Evolutionary conservation across 2,113 vertebrate genomes (phyloP).

Genomic region (Chaenocephalus aceratus): DNA sequence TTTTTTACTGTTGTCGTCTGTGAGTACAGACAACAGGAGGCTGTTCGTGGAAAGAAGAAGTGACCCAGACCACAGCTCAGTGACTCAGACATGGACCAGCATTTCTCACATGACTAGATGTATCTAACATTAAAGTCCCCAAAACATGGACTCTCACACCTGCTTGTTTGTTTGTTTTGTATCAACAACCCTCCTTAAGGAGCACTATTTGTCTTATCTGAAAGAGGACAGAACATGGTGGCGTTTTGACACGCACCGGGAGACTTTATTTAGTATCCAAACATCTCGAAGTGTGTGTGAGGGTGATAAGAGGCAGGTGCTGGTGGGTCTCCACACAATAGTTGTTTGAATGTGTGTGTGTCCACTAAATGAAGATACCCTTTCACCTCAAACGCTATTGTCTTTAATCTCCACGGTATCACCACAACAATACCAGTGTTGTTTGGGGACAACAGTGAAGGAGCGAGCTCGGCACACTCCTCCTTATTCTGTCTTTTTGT

Average conservation of each 20-base stretch:
- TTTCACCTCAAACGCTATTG: slow-evolving; percentile 60
- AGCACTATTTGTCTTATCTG: slow-evolving; percentile 40
- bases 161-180: slow-evolving; percentile 46
- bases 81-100: slow-evolving; percentile 38
- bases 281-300: slow-evolving; percentile 61
- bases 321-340: slow-evolving; percentile 21
- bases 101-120: slow-evolving; percentile 11
- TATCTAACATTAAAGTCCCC: slow-evolving; percentile 31
- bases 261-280: slow-evolving; percentile 71
- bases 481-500: slow-evolving; percentile 62
- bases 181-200: slow-evolving; percentile 39
- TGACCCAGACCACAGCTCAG: slow-evolving; percentile 21
- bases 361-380: slow-evolving; percentile 37
- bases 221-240: slow-evolving; percentile 33
- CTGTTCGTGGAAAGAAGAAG: slow-evolving; percentile 60
- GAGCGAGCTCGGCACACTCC: slow-evolving; percentile 71
- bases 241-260: slow-evolving; percentile 16
- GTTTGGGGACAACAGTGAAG: slow-evolving; percentile 82
- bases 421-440: slow-evolving; percentile 73
- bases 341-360: slow-evolving; percentile 34
- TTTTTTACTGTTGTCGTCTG: slow-evolving; percentile 4
- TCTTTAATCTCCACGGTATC: slow-evolving; percentile 65
- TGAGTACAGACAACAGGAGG: not conserved
- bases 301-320: slow-evolving; percentile 73
- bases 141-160: slow-evolving; percentile 1